Conservation (phyloP, 2,797 vertebrate genomes). For the Astyanax mexicanus region DNA sequence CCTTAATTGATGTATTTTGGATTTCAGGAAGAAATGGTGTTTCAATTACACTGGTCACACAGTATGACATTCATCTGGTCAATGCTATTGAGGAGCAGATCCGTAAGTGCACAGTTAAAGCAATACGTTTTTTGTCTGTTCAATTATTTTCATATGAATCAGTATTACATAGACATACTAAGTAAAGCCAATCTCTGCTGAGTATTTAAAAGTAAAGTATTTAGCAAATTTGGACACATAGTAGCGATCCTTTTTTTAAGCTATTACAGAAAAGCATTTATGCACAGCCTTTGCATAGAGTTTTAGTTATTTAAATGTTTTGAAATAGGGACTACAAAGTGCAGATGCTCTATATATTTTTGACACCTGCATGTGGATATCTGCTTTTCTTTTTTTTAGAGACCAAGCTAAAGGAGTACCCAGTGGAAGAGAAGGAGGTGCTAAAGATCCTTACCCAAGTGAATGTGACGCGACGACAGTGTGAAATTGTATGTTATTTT, state of each 20-base stretch:
- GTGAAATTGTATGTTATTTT: slow-evolving; percentile 87
- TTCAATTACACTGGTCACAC: slow-evolving; percentile 93
- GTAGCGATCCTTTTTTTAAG: no score
- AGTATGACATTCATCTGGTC: slow-evolving; percentile 97
- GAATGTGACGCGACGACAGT: slow-evolving; percentile 89
- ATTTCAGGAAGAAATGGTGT: slow-evolving; percentile 87
- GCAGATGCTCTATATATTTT: neutral
- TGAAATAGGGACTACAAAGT: neutral
- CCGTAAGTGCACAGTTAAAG: slow-evolving; percentile 72
- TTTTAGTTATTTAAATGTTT: no score
- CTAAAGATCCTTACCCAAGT: slow-evolving; percentile 93
- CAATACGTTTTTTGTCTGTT: neutral
- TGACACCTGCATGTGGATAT: neutral
- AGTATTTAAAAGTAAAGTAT: no score
- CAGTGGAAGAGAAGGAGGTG: slow-evolving; percentile 83
- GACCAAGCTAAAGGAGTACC: slow-evolving; percentile 85
- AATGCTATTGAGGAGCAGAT: slow-evolving; percentile 89
- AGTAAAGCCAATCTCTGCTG: no score
- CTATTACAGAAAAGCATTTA: no score
- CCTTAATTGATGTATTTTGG: neutral
- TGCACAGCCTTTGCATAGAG: no score
- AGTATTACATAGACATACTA: no score
- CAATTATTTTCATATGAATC: no score
- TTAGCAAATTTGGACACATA: no score
- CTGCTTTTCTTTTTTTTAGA: slow-evolving; percentile 71